Evolutionary conservation across 2,797 vertebrate species (phyloP).

Genomic region (Agapornis canus): DNA sequence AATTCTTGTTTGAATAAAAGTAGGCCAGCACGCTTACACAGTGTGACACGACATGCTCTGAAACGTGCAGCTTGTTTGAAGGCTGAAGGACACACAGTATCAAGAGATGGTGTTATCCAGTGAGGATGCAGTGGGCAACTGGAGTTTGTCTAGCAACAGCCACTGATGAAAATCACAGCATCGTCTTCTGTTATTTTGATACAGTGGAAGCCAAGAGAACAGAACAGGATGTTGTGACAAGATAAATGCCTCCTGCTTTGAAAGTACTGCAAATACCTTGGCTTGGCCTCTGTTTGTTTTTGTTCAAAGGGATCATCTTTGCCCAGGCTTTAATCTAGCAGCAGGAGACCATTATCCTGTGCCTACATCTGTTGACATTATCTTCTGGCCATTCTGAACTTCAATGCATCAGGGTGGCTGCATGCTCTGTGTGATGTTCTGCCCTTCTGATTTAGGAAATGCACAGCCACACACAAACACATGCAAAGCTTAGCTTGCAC

Average conservation of each 20-base stretch:
- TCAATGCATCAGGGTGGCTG: neutral
- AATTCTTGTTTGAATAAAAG: neutral
- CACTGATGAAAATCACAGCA: neutral
- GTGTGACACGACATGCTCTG: fast-evolving
- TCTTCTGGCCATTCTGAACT: conserved; percentile 19
- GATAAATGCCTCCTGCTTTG: conserved; percentile 53
- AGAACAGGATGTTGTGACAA: conserved; percentile 11
- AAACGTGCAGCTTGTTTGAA: neutral
- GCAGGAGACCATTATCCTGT: conserved; percentile 66
- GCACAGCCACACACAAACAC: neutral
- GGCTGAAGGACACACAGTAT: neutral
- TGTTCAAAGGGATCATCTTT: conserved; percentile 32
- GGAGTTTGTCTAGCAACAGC: neutral
- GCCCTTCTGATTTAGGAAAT: neutral
- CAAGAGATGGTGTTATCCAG: fast-evolving
- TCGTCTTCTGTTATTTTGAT: neutral
- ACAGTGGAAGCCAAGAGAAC: neutral
- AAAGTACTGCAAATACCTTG: conserved; percentile 14
- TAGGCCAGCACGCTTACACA: neutral
- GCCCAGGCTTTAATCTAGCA: conserved; percentile 72
- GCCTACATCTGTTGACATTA: conserved; percentile 67
- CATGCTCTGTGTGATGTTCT: neutral
- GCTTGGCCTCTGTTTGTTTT: conserved; percentile 30
- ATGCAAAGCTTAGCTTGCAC: neutral
- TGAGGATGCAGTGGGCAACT: neutral